Evolutionary conservation across 2,888 invertebrate genomes (phyloP), one percentile per base, ranked within the genome.

Genomic region (Torymus aiolomorphi): DNA sequence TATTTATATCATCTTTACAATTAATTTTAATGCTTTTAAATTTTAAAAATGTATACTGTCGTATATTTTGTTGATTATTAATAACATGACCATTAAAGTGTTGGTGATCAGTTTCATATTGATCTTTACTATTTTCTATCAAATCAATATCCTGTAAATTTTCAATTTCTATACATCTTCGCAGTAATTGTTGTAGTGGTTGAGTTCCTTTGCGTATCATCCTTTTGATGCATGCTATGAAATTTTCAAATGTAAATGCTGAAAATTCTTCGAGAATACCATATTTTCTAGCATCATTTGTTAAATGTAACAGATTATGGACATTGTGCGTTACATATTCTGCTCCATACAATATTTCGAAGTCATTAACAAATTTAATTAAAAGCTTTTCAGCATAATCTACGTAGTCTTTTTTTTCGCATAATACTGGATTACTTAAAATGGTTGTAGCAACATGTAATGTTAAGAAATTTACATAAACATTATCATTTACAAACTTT

Each of bases 201-300:
- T 56, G 56, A 56, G 10, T 13, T 3, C 56, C 56, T 56, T 56
- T 56, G 10, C 56, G 10, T 11, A 56, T 56, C n/a, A 56, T 13
- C 14, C 14, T 56, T n/a, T 56, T 56, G n/a, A 56, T 56, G 10
- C 4, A 13, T 5, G 13, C n/a, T 13, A 56, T 56, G 14, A n/a
- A 56, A 56, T 56, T 56, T 56, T 56, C 56, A n/a, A 56, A 56
- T 56, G 13, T 56, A n/a, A 56, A 56, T 11, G 56, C 56, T 56
- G 56, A 56, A 56, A 56, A 56, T n/a, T 56, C 13, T 13, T 56
- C 56, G 13, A 56, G n/a, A 4, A 13, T n/a, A 56, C n/a, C n/a
- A n/a, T 56, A 56, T n/a, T 56, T n/a, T 56, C n/a, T 11, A 3
- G 14, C n/a, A n/a, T 56, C 12, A 3, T 56, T 56, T 56, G 14